Evolutionary conservation across 2,797 vertebrate genomes (phyloP).

Genomic region (Parotocinclus haroldoi): DNA sequence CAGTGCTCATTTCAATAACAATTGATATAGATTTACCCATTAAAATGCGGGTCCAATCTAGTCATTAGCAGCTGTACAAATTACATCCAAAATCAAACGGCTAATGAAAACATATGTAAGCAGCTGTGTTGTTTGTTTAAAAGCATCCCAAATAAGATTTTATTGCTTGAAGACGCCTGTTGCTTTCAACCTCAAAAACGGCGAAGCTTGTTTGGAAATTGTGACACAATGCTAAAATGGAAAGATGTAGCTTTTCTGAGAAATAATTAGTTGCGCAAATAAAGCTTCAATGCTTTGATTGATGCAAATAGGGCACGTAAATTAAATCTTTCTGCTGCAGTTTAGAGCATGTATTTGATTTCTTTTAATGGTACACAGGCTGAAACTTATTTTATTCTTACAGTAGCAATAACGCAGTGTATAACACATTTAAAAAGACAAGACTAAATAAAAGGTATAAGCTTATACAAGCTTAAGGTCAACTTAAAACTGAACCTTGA

Average conservation of each 20-base stretch:
- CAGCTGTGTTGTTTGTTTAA: constrained; percentile 47
- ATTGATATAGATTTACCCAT: constrained; percentile 53
- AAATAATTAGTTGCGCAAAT: constrained; percentile 42
- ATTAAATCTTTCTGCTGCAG: constrained; percentile 49
- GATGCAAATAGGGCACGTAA: constrained; percentile 36
- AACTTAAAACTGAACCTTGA: too few relatives aligned
- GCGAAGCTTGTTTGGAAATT: constrained; percentile 23
- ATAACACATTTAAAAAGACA: neutral
- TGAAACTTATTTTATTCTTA: too few relatives aligned
- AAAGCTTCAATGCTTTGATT: constrained; percentile 38
- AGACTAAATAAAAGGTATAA: too few relatives aligned
- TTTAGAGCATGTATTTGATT: neutral
- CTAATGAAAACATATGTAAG: constrained; percentile 54
- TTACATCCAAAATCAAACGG: constrained; percentile 24
- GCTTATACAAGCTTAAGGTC: too few relatives aligned
- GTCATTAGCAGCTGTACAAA: constrained; percentile 54
- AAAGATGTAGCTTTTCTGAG: constrained; percentile 21
- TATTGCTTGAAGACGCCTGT: constrained; percentile 42
- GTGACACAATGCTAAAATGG: constrained; percentile 27
- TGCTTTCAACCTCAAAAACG: constrained; percentile 36
- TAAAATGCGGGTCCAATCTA: constrained; percentile 44
- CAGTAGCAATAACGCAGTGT: too few relatives aligned
- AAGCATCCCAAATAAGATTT: constrained; percentile 29
- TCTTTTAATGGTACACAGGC: neutral
- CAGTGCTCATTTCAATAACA: constrained; percentile 59